A percentile compares a stretch with the other conserved stretches of the same genome.
These are phyloP conservation scores for Rhinichthys osculus DNA, from an alignment of 2,797 vertebrate genomes.

Conservation along the genomic window DNA sequence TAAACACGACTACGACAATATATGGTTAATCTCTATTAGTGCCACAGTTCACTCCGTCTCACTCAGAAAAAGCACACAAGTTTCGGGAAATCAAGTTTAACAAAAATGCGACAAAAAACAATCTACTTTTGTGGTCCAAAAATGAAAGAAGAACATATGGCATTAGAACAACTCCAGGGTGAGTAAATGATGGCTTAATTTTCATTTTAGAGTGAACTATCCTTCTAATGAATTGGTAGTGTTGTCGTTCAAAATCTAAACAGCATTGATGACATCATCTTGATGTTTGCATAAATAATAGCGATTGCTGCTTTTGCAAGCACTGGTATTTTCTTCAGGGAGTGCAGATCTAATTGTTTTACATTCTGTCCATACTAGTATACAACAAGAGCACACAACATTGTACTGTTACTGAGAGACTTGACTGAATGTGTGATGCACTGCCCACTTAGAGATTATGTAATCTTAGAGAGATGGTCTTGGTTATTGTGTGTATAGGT, in stretches of 20 bases:
- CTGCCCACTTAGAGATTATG: slow-evolving; percentile 10
- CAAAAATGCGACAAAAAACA: too few species aligned
- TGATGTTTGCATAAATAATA: background rate
- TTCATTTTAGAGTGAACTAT: background rate
- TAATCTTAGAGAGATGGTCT: slow-evolving; percentile 23
- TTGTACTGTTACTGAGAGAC: background rate
- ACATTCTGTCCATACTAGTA: background rate
- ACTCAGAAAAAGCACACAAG: too few species aligned
- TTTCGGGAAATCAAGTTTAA: background rate
- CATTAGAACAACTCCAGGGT: background rate
- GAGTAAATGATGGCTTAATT: background rate
- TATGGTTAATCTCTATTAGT: too few species aligned
- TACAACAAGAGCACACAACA: background rate
- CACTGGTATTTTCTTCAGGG: background rate
- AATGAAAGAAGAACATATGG: background rate
- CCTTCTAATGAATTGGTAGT: background rate
- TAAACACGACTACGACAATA: too few species aligned
- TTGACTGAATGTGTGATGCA: background rate
- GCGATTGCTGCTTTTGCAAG: background rate
- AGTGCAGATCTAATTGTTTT: background rate
- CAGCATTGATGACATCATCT: background rate
- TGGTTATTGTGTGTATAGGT: slow-evolving; percentile 11
- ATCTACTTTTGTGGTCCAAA: background rate
- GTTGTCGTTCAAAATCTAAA: background rate
- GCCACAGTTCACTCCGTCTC: too few species aligned